These are phyloP conservation scores for Phenganax stokvisi DNA, from an alignment of 92 coral and sea anemone genomes.

Conservation along the genomic window DNA sequence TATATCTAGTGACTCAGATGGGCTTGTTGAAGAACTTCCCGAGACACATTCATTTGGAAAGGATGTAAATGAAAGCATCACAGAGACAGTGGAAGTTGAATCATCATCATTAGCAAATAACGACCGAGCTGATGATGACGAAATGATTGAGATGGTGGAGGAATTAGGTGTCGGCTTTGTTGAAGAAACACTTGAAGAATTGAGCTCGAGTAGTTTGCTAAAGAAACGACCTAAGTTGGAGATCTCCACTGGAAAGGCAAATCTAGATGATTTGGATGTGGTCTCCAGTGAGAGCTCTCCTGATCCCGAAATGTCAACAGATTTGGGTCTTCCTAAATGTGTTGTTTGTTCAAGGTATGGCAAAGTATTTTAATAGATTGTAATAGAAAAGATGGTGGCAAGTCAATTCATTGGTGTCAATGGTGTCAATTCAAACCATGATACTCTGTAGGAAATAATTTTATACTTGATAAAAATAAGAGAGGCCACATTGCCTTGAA, in stretches of 20 bases:
- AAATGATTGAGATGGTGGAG: conserved; percentile 70
- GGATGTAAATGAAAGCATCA: conserved; percentile 1
- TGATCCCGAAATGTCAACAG: conserved; percentile 24
- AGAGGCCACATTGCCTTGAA: too few relatives aligned
- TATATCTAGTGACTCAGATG: conserved; percentile 9
- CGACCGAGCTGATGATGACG: conserved; percentile 48
- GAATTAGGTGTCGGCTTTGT: conserved; percentile 60
- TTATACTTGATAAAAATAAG: too few relatives aligned
- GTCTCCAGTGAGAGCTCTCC: conserved; percentile 61
- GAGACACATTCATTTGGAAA: not conserved
- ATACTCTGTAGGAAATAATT: too few relatives aligned
- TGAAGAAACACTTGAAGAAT: conserved; percentile 75
- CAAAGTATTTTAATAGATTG: not conserved
- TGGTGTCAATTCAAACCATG: too few relatives aligned
- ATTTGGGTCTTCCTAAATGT: conserved; percentile 55
- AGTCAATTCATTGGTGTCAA: too few relatives aligned
- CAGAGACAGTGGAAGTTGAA: conserved; percentile 57
- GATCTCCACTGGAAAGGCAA: conserved; percentile 53
- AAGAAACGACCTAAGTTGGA: conserved; percentile 74
- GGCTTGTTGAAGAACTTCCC: not conserved
- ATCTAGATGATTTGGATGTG: conserved; percentile 60
- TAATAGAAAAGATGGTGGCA: not conserved
- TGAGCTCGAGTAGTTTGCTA: conserved; percentile 67
- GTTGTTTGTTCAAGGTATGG: conserved; percentile 68
- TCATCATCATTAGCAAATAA: conserved; percentile 50